Conservation (phyloP, 2,113 vertebrate species). For the Lethenteron reissneri region DNA sequence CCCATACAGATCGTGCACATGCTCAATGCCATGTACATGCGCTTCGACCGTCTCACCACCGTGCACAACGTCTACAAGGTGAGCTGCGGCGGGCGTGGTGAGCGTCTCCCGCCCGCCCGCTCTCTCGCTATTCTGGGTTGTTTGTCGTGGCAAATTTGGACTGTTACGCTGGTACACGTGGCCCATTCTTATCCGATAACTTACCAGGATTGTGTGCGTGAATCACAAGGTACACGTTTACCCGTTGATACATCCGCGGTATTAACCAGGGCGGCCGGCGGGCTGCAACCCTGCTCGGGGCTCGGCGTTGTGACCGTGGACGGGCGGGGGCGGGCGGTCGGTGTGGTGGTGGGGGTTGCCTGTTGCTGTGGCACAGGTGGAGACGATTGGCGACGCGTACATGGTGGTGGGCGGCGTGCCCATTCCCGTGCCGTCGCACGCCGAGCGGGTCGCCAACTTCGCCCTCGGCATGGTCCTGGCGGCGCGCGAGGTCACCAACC, state of each 20-base stretch:
- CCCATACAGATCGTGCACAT: slow-evolving; percentile 33
- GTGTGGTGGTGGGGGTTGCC: background rate
- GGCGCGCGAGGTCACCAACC: slow-evolving; percentile 26
- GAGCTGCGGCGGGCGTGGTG: slow-evolving; percentile 2
- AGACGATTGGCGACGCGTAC: slow-evolving; percentile 35
- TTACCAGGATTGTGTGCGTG: too few relatives aligned
- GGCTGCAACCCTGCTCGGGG: too few relatives aligned
- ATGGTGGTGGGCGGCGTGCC: slow-evolving; percentile 31
- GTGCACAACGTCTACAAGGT: slow-evolving; percentile 34
- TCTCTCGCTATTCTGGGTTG: too few relatives aligned
- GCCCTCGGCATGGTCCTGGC: slow-evolving; percentile 30
- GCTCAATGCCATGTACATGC: slow-evolving; percentile 41
- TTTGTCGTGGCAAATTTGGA: too few relatives aligned
- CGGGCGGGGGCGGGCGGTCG: too few relatives aligned
- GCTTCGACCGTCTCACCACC: slow-evolving; percentile 27
- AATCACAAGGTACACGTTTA: too few relatives aligned
- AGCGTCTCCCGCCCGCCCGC: too few relatives aligned
- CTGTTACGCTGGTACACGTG: too few relatives aligned
- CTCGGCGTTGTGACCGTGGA: too few relatives aligned
- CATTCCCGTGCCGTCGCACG: slow-evolving; percentile 19
- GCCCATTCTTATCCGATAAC: too few relatives aligned
- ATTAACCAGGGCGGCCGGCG: too few relatives aligned
- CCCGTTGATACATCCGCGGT: too few relatives aligned
- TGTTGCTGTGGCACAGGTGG: slow-evolving; percentile 18
- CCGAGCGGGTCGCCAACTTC: slow-evolving; percentile 30